Evolutionary conservation across 2,888 invertebrate species (phyloP).

Genomic region (Xanthostigma xanthostigma): DNA sequence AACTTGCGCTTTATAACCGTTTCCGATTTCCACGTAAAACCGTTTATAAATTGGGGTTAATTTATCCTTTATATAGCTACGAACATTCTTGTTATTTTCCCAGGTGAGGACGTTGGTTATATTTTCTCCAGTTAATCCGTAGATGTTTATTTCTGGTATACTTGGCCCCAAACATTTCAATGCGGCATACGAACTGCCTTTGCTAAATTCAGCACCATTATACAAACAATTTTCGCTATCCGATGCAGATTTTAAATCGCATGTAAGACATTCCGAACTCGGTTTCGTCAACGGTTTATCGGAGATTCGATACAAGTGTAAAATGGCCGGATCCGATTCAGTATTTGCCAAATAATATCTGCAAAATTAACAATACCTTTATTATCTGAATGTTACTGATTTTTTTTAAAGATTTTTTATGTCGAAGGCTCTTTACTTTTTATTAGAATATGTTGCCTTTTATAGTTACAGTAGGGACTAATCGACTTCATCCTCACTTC

Average conservation of each 20-base stretch:
- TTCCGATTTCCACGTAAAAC: constrained; percentile 47
- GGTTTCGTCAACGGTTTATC: constrained; percentile 18
- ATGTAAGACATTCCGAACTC: constrained; percentile 57
- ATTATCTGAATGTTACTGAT: neutral
- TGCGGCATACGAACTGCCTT: constrained; percentile 47
- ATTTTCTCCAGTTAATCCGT: constrained; percentile 28
- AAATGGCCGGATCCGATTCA: constrained; percentile 55
- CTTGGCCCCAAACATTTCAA: constrained; percentile 74
- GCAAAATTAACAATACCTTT: constrained; percentile 11
- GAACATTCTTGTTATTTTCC: constrained; percentile 49
- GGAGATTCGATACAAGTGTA: constrained; percentile 66
- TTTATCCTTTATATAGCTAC: constrained; percentile 31
- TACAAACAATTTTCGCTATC: constrained; percentile 41
- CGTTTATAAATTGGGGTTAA: constrained; percentile 42
- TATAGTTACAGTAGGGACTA: too few relatives aligned
- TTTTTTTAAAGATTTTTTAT: neutral
- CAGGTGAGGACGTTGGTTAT: constrained; percentile 34
- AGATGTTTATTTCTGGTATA: constrained; percentile 57
- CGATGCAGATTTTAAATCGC: constrained; percentile 33
- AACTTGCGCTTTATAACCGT: constrained; percentile 51
- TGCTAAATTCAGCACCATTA: constrained; percentile 53
- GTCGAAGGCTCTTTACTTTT: too few relatives aligned
- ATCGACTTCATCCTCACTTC: too few relatives aligned
- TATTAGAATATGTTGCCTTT: too few relatives aligned
- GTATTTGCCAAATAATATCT: constrained; percentile 80